Evolutionary conservation across 2,113 vertebrate species (phyloP), one percentile per base, ranked within the genome.

Genomic region (Bubalus kerabau): DNA sequence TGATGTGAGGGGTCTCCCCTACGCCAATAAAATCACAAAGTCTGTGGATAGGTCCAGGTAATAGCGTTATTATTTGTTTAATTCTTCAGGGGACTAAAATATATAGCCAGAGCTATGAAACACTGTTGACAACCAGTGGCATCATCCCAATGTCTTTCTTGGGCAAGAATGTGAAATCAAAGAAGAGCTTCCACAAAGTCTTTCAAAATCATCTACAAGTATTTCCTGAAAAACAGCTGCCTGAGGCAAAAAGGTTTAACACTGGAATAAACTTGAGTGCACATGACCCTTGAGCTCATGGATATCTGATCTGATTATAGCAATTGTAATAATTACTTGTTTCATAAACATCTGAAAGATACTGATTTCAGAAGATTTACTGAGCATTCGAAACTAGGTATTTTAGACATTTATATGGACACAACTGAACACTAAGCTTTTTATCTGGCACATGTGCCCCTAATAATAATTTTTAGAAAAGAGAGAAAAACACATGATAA

Each of bases 261-360:
- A 23, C 2, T 28, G 15, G 17, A 81, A 23, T 85, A 67, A 87
- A 80, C 21, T 48, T 76, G 16, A 87, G n/a, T 36, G 28, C 54
- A 59, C 12, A 7, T 67, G 74, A 96, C 46, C 7, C 67, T 82
- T 85, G 46, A 98, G 91, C 43, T 96, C 71, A 89, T 57, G 15
- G 56, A 93, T 90, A 74, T 21, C 12, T 62, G 30, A 78, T 76
- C 54, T 84, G 24, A 95, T 36, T 81, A n/a, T 6, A 84, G 10
- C 14, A 64, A 64, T 28, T 50, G 67, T 95, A 94, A 76, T 76
- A 32, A 83, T 90, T 80, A 15, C 56, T 90, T 95, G 60, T 82
- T 87, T 97, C 43, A 94, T 89, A 56, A 95, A 84, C 21, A 62
- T 71, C 87, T 91, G 21, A 6, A 15, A 97, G 98, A 60, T 57